Percentiles rank a stretch among this genome's conserved stretches.
Evolutionary conservation across 2,888 invertebrate species (phyloP).

Genomic region (Tanytarsus gracilentus): DNA sequence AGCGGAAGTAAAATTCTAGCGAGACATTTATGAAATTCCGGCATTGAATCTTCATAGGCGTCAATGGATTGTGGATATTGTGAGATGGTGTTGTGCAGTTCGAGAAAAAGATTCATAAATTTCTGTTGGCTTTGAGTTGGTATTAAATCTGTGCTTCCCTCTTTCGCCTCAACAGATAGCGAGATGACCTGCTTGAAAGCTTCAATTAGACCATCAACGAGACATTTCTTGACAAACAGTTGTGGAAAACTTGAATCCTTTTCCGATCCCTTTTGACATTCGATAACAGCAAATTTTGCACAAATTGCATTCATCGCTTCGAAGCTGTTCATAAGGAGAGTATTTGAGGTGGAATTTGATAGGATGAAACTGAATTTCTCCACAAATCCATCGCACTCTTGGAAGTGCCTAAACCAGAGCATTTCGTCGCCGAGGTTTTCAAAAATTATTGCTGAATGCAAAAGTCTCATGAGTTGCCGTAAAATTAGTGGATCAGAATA

Average conservation of each 20-base stretch:
- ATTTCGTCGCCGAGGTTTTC: conserved; percentile 42
- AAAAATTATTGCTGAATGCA: conserved; percentile 49
- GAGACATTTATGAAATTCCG: conserved; percentile 37
- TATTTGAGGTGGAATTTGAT: conserved; percentile 60
- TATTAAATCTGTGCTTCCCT: conserved; percentile 31
- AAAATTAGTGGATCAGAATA: conserved; percentile 63
- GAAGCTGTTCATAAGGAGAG: conserved; percentile 49
- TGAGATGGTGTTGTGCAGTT: conserved; percentile 40
- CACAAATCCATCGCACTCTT: conserved; percentile 45
- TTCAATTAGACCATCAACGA: conserved; percentile 39
- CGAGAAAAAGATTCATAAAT: conserved; percentile 41
- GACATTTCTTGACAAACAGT: conserved; percentile 37
- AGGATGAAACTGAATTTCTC: conserved; percentile 60
- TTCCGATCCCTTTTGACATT: conserved; percentile 33
- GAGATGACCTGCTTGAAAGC: conserved; percentile 38
- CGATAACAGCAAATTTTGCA: conserved; percentile 41
- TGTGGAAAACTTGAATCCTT: conserved; percentile 35
- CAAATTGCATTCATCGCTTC: conserved; percentile 52
- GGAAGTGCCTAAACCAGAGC: conserved; percentile 46
- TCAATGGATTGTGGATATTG: conserved; percentile 37
- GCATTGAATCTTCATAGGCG: conserved; percentile 35
- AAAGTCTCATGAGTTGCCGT: conserved; percentile 61
- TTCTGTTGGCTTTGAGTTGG: conserved; percentile 36
- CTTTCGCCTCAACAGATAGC: conserved; percentile 25
- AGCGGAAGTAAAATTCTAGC: conserved; percentile 38